A percentile compares a stretch with the other conserved stretches of the same genome.
phyloP scores from a whole-genome alignment of 2,113 vertebrate genomes.

The Corythoichthys intestinalis region DNA sequence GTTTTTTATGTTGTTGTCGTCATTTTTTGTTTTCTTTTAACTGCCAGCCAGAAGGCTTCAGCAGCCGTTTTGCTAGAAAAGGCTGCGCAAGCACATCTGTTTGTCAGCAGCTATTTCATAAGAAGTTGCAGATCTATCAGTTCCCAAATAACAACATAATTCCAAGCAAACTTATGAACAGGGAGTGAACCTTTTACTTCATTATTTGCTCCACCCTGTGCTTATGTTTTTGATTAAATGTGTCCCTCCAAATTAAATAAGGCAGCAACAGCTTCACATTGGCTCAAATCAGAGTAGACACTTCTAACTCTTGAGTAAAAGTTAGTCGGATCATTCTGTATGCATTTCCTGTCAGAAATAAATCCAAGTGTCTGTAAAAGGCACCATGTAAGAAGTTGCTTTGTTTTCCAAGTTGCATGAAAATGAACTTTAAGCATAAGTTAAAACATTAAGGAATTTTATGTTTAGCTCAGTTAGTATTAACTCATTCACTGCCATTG shows the following conservation, averaged over 20 bases:
- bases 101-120: neutral
- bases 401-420: neutral
- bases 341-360: neutral
- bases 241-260: neutral
- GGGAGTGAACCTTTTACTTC: neutral
- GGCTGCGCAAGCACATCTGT: neutral
- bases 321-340: neutral
- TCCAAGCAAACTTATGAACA: neutral
- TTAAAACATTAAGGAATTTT: neutral
- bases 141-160: neutral
- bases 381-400: too few relatives aligned
- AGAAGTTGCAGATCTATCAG: neutral
- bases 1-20: too few relatives aligned
- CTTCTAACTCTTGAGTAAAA: constrained; percentile 5
- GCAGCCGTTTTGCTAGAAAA: neutral
- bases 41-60: too few relatives aligned
- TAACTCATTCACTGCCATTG: too few relatives aligned
- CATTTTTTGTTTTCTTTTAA: too few relatives aligned
- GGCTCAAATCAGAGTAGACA: neutral
- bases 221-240: neutral
- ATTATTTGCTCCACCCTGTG: neutral
- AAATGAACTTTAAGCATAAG: neutral
- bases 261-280: neutral
- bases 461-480: too few relatives aligned
- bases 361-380: neutral